Conservation (phyloP, 92 coral and sea anemone species). For the Phenganax marumi region DNA sequence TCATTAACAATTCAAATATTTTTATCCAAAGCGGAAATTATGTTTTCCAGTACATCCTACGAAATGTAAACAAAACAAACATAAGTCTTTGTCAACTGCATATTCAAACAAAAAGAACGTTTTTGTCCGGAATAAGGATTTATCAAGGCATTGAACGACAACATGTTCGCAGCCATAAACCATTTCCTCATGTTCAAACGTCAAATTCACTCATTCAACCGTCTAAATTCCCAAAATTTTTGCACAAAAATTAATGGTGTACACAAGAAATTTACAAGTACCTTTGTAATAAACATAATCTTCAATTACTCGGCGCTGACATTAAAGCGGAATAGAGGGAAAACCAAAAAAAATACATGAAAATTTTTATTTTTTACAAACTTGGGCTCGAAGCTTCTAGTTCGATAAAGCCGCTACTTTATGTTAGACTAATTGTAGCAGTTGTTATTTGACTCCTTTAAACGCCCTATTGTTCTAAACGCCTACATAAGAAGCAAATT, state of each 20-base stretch:
- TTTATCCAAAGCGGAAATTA: background rate
- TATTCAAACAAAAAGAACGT: background rate
- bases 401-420: background rate
- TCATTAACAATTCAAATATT: background rate
- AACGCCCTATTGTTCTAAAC: too few relatives aligned
- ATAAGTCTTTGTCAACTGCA: background rate
- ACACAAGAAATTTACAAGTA: background rate
- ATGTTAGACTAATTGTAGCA: too few relatives aligned
- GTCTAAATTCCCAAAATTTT: background rate
- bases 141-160: too few relatives aligned
- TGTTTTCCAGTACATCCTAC: background rate
- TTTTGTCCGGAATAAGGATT: too few relatives aligned
- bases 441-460: too few relatives aligned
- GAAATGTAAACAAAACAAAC: background rate
- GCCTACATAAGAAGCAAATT: background rate
- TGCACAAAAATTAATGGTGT: background rate
- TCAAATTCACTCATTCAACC: background rate
- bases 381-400: background rate
- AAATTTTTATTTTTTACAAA: background rate
- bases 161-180: background rate
- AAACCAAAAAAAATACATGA: background rate
- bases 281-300: conserved; percentile 30
- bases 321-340: background rate
- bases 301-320: background rate
- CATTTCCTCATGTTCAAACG: background rate